Evolutionary conservation across 1,140 invertebrate species (phyloP).

Genomic region (Macrosteles quadrilineatus): DNA sequence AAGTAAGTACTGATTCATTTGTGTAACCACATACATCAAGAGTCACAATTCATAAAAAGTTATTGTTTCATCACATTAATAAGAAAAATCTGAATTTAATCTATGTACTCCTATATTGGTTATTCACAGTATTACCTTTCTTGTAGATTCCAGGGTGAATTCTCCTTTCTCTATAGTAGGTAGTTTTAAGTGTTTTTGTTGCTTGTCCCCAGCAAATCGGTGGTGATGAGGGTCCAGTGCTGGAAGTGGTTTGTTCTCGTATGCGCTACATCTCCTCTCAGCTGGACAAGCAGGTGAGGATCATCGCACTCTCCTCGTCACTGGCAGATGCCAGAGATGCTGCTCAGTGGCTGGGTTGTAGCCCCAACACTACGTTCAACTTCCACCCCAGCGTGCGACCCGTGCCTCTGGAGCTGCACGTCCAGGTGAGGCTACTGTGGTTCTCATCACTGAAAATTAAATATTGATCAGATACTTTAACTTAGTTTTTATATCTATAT

Average conservation of each 20-base stretch:
- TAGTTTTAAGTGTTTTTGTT: no score
- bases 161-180: no score
- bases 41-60: no score
- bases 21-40: no score
- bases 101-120: neutral
- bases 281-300: slow-evolving; percentile 89
- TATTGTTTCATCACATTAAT: neutral
- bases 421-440: slow-evolving; percentile 63
- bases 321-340: slow-evolving; percentile 95
- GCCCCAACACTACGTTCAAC: slow-evolving; percentile 92
- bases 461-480: neutral
- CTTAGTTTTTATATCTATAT: neutral
- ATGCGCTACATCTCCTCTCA: slow-evolving; percentile 98
- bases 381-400: slow-evolving; percentile 98
- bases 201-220: slow-evolving; percentile 62
- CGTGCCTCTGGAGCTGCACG: slow-evolving; percentile 91
- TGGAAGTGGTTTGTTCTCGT: slow-evolving; percentile 96
- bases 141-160: no score
- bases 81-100: neutral
- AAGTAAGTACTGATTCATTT: slow-evolving; percentile 55
- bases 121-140: no score
- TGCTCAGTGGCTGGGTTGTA: slow-evolving; percentile 95
- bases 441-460: neutral
- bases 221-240: slow-evolving; percentile 86
- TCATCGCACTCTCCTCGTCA: slow-evolving; percentile 93